Conservation (phyloP, 1,140 invertebrate species). For the Bombus picipes region DNA sequence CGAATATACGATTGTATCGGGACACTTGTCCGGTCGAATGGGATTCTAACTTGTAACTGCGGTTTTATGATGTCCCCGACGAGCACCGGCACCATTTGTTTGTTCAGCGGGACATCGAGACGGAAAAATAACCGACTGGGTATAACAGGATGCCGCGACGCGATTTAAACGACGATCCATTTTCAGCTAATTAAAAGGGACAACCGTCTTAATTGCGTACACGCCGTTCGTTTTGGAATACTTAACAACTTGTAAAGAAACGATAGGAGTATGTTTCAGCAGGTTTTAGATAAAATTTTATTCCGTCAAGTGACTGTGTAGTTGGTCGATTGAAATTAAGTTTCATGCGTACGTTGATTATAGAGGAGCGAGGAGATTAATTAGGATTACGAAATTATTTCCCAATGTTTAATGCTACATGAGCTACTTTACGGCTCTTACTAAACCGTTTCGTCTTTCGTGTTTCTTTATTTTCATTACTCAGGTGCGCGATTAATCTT, state of each 20-base stretch:
- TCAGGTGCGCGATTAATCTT: not conserved
- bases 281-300: not conserved
- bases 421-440: not conserved
- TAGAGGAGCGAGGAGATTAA: not conserved
- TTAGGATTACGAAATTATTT: not conserved
- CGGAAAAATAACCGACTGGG: not conserved
- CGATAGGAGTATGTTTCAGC: not conserved
- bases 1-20: slow-evolving; percentile 50
- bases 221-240: not conserved
- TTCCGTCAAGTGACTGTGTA: too few species aligned
- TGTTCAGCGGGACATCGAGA: not conserved
- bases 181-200: slow-evolving; percentile 27
- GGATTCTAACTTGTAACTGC: slow-evolving; percentile 52
- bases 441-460: not conserved
- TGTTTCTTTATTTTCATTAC: not conserved
- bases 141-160: not conserved
- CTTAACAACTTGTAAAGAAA: not conserved
- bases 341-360: not conserved
- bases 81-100: slow-evolving; percentile 8
- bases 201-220: not conserved
- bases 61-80: slow-evolving; percentile 46
- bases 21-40: slow-evolving; percentile 42
- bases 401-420: not conserved
- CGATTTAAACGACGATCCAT: slow-evolving; percentile 5
- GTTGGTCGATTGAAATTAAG: not conserved